phyloP scores from a whole-genome alignment of 92 coral and sea anemone species.

The Micromussa lordhowensis region DNA sequence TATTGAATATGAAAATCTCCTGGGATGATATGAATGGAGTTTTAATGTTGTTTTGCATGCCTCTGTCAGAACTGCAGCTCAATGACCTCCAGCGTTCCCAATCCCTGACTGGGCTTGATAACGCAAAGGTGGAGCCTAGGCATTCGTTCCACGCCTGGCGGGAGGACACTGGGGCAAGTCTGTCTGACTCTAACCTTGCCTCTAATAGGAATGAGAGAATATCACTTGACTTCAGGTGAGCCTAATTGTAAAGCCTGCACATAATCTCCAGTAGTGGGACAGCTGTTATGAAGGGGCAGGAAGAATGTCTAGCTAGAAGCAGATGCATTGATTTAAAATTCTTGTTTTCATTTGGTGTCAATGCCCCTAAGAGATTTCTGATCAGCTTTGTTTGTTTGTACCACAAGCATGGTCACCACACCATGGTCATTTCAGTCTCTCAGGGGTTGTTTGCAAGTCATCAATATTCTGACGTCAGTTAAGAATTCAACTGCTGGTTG shows the following conservation, averaged over 20 bases:
- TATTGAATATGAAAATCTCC: background rate
- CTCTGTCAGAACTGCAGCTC: slow-evolving; percentile 65
- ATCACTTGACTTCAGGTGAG: slow-evolving; percentile 83
- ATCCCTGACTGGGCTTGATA: slow-evolving; percentile 85
- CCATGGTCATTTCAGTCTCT: too few species aligned
- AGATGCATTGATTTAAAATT: too few species aligned
- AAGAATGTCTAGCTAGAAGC: too few species aligned
- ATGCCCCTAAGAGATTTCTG: too few species aligned
- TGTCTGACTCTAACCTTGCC: slow-evolving; percentile 65
- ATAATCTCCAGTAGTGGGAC: too few species aligned
- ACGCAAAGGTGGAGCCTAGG: slow-evolving; percentile 68
- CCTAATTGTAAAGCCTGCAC: background rate
- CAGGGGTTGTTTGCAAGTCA: too few species aligned
- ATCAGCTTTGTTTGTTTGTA: too few species aligned
- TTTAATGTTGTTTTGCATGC: background rate
- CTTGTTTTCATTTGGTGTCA: too few species aligned
- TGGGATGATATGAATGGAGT: background rate
- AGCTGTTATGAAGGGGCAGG: too few species aligned
- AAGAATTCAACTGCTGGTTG: too few species aligned
- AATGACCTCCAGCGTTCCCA: slow-evolving; percentile 85
- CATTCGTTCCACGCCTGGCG: slow-evolving; percentile 91
- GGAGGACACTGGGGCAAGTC: slow-evolving; percentile 80
- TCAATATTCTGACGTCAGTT: too few species aligned
- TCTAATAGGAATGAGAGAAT: slow-evolving; percentile 70
- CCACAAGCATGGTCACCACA: too few species aligned